Evolutionary conservation across 2,797 vertebrate genomes (phyloP).

Genomic region (Poecilia velifera): DNA sequence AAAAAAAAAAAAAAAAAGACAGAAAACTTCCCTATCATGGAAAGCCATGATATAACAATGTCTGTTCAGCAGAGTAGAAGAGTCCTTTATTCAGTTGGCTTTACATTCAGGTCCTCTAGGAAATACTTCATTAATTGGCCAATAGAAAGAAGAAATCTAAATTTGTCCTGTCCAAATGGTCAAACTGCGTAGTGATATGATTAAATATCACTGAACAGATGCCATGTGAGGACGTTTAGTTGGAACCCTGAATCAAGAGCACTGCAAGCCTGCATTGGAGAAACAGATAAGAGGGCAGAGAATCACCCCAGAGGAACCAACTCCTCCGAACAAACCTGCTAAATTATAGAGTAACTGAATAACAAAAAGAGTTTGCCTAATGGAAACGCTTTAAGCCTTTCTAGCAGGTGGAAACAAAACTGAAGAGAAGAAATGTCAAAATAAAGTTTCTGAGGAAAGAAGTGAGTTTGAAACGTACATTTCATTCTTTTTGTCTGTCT

Average conservation of each 20-base stretch:
- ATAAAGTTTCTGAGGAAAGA: conserved; percentile 4
- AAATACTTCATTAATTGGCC: neutral
- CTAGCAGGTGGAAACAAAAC: neutral
- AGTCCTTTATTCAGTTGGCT: neutral
- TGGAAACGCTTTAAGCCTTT: conserved; percentile 54
- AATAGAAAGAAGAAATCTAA: too few species aligned
- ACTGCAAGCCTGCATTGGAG: conserved; percentile 10
- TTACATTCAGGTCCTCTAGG: neutral
- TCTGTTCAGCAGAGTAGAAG: neutral
- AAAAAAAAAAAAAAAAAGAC: neutral
- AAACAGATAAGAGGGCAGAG: conserved; percentile 1
- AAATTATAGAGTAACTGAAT: conserved; percentile 61
- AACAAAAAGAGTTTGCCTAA: conserved; percentile 50
- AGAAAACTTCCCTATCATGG: neutral
- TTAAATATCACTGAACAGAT: conserved; percentile 27
- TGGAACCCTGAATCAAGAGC: conserved; percentile 46
- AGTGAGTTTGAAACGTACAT: conserved; percentile 48
- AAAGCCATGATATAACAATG: neutral
- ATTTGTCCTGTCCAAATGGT: too few species aligned
- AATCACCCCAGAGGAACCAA: conserved; percentile 25
- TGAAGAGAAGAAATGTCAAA: too few species aligned
- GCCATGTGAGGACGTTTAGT: conserved; percentile 33
- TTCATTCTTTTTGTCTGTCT: conserved; percentile 33
- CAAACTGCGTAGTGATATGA: conserved; percentile 19
- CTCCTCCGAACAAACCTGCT: conserved; percentile 39